These are phyloP conservation scores for Lonchura striata DNA, from an alignment of 2,113 vertebrate genomes.

Conservation along the genomic window DNA sequence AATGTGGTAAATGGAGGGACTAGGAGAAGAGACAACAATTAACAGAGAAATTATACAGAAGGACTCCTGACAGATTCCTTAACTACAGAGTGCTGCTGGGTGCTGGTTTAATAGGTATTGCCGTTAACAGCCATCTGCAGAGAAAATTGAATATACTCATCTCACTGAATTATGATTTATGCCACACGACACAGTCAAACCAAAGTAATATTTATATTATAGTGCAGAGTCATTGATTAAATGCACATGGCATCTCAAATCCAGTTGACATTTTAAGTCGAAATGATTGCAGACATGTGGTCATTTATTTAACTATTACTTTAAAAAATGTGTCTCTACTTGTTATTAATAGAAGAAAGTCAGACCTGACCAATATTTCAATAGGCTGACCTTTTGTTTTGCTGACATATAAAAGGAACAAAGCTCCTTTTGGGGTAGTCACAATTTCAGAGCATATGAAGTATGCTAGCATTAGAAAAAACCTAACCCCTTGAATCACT, in stretches of 20 bases:
- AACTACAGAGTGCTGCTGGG: slow-evolving; percentile 61
- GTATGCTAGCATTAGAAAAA: not conserved
- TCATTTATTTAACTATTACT: slow-evolving; percentile 77
- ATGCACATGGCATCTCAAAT: slow-evolving; percentile 78
- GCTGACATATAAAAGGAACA: slow-evolving; percentile 22
- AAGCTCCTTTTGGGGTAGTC: slow-evolving; percentile 10
- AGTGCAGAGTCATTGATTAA: slow-evolving; percentile 76
- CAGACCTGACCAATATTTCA: slow-evolving; percentile 71
- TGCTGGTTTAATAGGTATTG: slow-evolving; percentile 71
- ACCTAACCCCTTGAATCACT: not conserved
- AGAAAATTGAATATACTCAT: slow-evolving; percentile 67
- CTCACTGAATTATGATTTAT: slow-evolving; percentile 75
- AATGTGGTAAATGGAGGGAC: not conserved
- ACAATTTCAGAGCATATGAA: slow-evolving; percentile 30
- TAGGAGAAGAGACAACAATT: not conserved
- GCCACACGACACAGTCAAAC: slow-evolving; percentile 67
- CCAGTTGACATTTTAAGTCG: slow-evolving; percentile 78
- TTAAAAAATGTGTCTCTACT: slow-evolving; percentile 74
- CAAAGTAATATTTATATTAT: slow-evolving; percentile 76
- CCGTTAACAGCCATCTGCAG: slow-evolving; percentile 64
- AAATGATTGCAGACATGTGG: slow-evolving; percentile 78
- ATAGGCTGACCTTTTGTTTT: slow-evolving; percentile 70
- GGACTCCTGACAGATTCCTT: slow-evolving; percentile 50
- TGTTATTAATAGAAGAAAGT: slow-evolving; percentile 75
- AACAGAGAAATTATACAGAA: not conserved